phyloP scores from a whole-genome alignment of 2,797 vertebrate genomes.

The Acridotheres tristis region DNA sequence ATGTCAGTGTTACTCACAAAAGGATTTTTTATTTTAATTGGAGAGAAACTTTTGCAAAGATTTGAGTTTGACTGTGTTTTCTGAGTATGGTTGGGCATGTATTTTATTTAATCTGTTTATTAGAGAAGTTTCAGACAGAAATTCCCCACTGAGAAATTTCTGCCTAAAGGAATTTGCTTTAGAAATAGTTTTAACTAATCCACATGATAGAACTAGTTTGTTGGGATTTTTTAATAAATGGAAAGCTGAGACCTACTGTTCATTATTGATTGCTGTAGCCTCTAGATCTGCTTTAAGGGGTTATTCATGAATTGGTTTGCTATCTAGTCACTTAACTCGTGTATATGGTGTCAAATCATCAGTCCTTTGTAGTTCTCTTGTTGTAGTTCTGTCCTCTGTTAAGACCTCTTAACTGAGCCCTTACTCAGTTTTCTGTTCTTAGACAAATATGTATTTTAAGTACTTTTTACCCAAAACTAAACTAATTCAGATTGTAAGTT shows the following conservation, averaged over 20 bases:
- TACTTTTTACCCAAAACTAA: background rate
- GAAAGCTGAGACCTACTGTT: background rate
- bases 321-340: background rate
- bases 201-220: background rate
- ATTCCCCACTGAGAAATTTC: background rate
- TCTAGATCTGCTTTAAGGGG: background rate
- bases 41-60: background rate
- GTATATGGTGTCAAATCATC: background rate
- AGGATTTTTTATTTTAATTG: background rate
- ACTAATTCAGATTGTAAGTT: background rate
- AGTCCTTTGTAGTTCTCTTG: background rate
- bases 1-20: background rate
- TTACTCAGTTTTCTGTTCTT: background rate
- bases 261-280: background rate
- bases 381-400: background rate
- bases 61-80: background rate
- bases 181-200: background rate
- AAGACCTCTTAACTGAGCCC: background rate
- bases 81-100: background rate
- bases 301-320: background rate
- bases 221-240: background rate
- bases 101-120: background rate
- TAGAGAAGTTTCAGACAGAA: background rate
- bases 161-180: background rate
- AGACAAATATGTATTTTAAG: background rate